Base-by-base conservation (phyloP, 2,888 invertebrate species). In the Agrotis clavis region DNA sequence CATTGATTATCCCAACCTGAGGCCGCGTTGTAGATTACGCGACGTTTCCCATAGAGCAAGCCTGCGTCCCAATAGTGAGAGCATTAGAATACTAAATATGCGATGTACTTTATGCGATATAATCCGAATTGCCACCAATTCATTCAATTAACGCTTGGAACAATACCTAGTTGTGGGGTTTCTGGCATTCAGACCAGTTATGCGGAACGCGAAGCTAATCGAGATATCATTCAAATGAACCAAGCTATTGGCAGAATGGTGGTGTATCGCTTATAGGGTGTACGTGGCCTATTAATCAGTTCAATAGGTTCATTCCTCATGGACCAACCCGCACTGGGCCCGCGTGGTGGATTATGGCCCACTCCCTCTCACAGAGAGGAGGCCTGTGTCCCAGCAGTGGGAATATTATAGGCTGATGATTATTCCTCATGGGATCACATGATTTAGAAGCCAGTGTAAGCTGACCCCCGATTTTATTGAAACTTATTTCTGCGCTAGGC, bases 271-370 rank as follows among this genome's bases (percentile, higher is more conserved):
- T 70, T 84, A 76, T 82, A 41, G 11, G 41, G 41, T 41, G 41
- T 41, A 41, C 41, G 11, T 41, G 53, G 63, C 51, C 73, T 73
- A n/a, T n/a, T 5, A 56, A 18, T 56, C 13, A 76, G 77, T 83
- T 80, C 63, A 81, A 79, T 70, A 69, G 75, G 79, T 80, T 68
- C 65, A 70, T 77, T 77, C 54, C 57, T 25, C 50, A 61, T 51
- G 18, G 50, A n/a, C n/a, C n/a, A n/a, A n/a, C n/a, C n/a, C n/a
- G n/a, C n/a, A n/a, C n/a, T n/a, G n/a, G n/a, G n/a, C n/a, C n/a
- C n/a, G n/a, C n/a, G n/a, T n/a, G n/a, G n/a, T n/a, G n/a, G n/a
- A n/a, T n/a, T n/a, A n/a, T n/a, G n/a, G n/a, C n/a, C n/a, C n/a
- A n/a, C n/a, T n/a, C n/a, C n/a, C n/a, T n/a, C n/a, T n/a, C n/a